phyloP scores from a whole-genome alignment of 2,888 invertebrate species.

The Drosophila emarginata region DNA sequence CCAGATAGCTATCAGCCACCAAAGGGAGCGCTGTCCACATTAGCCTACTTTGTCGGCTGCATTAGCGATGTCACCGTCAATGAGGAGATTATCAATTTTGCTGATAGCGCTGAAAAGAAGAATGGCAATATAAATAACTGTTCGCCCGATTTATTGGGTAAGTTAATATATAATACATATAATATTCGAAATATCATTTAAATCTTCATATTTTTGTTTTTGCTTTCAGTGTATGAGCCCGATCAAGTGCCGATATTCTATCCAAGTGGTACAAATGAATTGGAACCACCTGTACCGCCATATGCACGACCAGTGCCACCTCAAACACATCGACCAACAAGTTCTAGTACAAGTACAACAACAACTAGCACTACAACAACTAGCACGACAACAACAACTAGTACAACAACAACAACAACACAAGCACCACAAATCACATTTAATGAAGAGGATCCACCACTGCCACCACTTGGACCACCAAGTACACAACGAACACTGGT shows the following conservation, averaged over 20 bases:
- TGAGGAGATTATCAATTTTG: slow-evolving; percentile 90
- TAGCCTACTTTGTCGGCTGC: slow-evolving; percentile 91
- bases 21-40: slow-evolving; percentile 84
- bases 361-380: slow-evolving; percentile 60
- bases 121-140: slow-evolving; percentile 86
- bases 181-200: too few species aligned
- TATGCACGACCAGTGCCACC: slow-evolving; percentile 2
- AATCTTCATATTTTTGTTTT: not conserved
- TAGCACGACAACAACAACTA: slow-evolving; percentile 71
- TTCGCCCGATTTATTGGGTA: slow-evolving; percentile 80
- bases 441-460: slow-evolving; percentile 30
- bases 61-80: slow-evolving; percentile 96
- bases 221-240: slow-evolving; percentile 75
- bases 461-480: slow-evolving; percentile 42
- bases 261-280: slow-evolving; percentile 71
- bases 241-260: slow-evolving; percentile 70
- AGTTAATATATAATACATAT: too few species aligned
- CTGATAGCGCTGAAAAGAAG: slow-evolving; percentile 85
- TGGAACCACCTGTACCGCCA: slow-evolving; percentile 37
- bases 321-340: slow-evolving; percentile 17
- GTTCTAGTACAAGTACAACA: slow-evolving; percentile 58
- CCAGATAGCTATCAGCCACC: slow-evolving; percentile 85
- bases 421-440: slow-evolving; percentile 35
- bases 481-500: slow-evolving; percentile 39
- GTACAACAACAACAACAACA: slow-evolving; percentile 57